phyloP scores from a whole-genome alignment of 2,888 invertebrate species.

The Leptogaster cylindrica region DNA sequence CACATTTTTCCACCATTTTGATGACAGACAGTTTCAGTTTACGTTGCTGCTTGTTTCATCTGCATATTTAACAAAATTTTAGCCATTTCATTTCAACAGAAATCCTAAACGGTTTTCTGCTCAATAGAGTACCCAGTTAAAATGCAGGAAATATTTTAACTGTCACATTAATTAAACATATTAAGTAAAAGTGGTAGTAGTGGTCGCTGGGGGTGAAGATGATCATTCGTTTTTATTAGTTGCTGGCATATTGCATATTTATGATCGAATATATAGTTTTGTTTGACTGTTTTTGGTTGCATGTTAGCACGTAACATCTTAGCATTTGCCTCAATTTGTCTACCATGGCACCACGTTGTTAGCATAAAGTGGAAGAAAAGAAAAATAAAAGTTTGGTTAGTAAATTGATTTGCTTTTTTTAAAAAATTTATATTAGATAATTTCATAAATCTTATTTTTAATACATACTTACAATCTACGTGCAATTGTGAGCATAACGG shows the following conservation, averaged over 20 bases:
- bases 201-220: slow-evolving; percentile 20
- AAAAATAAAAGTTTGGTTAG: slow-evolving; percentile 50
- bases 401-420: slow-evolving; percentile 14
- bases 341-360: slow-evolving; percentile 56
- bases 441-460: not conserved
- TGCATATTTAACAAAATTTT: slow-evolving; percentile 8
- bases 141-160: slow-evolving; percentile 24
- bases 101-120: slow-evolving; percentile 4
- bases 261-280: too few relatives aligned
- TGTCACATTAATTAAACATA: too few relatives aligned
- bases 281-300: slow-evolving; percentile 32
- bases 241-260: slow-evolving; percentile 28
- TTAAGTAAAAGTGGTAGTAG: slow-evolving; percentile 31
- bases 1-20: not conserved
- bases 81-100: not conserved
- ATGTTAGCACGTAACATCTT: slow-evolving; percentile 41
- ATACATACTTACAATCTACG: slow-evolving; percentile 22
- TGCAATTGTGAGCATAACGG: not conserved
- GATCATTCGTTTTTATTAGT: slow-evolving; percentile 39
- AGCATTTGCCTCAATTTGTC: slow-evolving; percentile 49
- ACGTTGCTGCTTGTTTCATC: not conserved
- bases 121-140: slow-evolving; percentile 11
- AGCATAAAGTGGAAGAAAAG: slow-evolving; percentile 54
- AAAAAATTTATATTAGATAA: not conserved
- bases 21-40: not conserved